Conservation (phyloP, 2,113 vertebrate species). For the Aix galericulata region DNA sequence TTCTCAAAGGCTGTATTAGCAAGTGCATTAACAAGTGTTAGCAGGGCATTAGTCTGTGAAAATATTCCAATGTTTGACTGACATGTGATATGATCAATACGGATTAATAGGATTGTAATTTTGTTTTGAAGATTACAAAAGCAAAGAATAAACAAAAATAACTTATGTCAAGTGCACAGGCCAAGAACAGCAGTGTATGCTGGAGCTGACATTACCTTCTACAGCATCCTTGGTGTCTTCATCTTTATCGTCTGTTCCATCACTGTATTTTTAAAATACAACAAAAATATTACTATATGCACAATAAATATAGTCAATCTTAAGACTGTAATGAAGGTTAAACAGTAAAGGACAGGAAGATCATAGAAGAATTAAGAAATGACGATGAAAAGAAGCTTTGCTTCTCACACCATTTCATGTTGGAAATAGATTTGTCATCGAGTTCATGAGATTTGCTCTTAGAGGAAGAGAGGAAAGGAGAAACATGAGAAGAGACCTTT, state of each 20-base stretch:
- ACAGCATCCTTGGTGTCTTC: constrained; percentile 82
- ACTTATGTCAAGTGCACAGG: neutral
- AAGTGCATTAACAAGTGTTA: neutral
- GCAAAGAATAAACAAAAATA: neutral
- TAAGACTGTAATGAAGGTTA: constrained; percentile 49
- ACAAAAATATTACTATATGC: neutral
- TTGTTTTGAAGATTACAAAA: neutral
- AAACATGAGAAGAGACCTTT: neutral
- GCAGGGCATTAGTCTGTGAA: neutral
- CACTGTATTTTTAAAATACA: constrained; percentile 79
- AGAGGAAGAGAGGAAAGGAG: neutral
- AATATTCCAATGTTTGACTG: neutral
- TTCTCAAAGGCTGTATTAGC: neutral
- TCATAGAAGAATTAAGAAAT: constrained; percentile 32
- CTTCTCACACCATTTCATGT: constrained; percentile 77
- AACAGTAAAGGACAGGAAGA: constrained; percentile 25
- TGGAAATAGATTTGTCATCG: constrained; percentile 35
- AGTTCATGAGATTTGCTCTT: neutral
- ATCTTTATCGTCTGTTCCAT: constrained; percentile 91
- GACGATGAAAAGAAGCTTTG: constrained; percentile 71
- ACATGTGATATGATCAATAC: neutral
- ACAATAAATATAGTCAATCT: neutral
- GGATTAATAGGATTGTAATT: neutral
- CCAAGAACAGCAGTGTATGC: neutral
- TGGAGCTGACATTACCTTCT: constrained; percentile 79